phyloP scores from a whole-genome alignment of 2,888 invertebrate species.

The Nymphalis polychloros region DNA sequence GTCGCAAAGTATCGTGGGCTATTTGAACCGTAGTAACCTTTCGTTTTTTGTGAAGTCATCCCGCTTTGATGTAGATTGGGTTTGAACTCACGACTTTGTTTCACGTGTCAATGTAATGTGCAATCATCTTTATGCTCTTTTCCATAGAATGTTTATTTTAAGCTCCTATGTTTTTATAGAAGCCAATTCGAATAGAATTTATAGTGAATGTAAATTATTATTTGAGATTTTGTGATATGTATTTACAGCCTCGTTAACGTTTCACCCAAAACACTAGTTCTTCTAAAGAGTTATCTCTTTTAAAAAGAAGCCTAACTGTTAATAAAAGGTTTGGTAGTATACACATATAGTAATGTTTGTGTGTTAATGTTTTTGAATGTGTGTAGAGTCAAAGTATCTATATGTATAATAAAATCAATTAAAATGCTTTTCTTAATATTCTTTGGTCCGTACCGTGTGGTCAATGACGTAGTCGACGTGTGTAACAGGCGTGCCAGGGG shows the following conservation, averaged over 20 bases:
- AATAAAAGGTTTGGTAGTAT: neutral
- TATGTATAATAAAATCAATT: too few species aligned
- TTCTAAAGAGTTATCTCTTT: neutral
- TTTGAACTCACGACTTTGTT: conserved; percentile 34
- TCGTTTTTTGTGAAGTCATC: conserved; percentile 50
- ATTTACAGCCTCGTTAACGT: neutral
- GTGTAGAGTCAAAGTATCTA: too few species aligned
- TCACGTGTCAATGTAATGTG: conserved; percentile 37
- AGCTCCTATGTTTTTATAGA: neutral
- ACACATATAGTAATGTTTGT: too few species aligned
- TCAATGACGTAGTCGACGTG: conserved; percentile 84
- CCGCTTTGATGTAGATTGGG: conserved; percentile 35
- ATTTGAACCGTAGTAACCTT: conserved; percentile 65
- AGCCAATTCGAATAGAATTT: neutral
- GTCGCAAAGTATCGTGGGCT: conserved; percentile 50
- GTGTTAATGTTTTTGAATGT: too few species aligned
- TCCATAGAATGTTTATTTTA: conserved; percentile 14
- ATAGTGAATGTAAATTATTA: neutral
- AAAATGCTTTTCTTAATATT: too few species aligned
- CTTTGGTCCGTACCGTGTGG: conserved; percentile 77
- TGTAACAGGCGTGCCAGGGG: conserved; percentile 80
- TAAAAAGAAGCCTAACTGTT: neutral
- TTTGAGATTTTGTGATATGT: neutral
- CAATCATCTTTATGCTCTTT: conserved; percentile 28
- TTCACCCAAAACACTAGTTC: neutral